phyloP scores from a whole-genome alignment of 2,888 invertebrate genomes.

The Entomobrya proxima region DNA sequence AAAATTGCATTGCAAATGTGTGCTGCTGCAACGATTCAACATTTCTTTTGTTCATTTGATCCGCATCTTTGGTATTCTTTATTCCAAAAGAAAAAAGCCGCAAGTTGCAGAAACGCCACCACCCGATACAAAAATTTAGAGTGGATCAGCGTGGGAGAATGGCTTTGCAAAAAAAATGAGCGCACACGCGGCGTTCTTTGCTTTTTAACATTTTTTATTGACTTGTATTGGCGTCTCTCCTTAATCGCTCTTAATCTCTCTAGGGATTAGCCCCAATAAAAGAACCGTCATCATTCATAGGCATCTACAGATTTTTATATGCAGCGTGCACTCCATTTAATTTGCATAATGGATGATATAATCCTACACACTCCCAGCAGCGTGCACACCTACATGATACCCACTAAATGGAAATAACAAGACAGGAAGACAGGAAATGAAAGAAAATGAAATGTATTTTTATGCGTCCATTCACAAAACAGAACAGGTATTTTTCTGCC shows the following conservation, averaged over 20 bases:
- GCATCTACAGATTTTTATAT: neutral
- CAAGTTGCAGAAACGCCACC: neutral
- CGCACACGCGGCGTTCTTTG: neutral
- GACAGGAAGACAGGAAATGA: slow-evolving; percentile 58
- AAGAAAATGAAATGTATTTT: neutral
- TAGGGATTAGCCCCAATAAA: neutral
- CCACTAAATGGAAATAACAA: neutral
- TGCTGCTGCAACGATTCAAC: no score
- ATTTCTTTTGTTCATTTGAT: no score
- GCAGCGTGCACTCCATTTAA: neutral
- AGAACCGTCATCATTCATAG: neutral
- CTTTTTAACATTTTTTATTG: neutral
- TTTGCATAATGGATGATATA: slow-evolving; percentile 19
- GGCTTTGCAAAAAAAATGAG: neutral
- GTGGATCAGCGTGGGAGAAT: neutral
- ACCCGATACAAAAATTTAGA: neutral
- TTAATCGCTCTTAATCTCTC: neutral
- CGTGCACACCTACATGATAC: neutral
- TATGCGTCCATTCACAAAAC: slow-evolving; percentile 18
- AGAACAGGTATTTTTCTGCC: slow-evolving; percentile 22
- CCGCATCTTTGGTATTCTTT: no score
- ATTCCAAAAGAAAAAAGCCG: no score
- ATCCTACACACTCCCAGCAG: no score
- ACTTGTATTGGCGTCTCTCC: neutral
- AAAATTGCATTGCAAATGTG: no score